phyloP scores from a whole-genome alignment of 2,888 invertebrate species.

The Sminthurinus aureus region DNA sequence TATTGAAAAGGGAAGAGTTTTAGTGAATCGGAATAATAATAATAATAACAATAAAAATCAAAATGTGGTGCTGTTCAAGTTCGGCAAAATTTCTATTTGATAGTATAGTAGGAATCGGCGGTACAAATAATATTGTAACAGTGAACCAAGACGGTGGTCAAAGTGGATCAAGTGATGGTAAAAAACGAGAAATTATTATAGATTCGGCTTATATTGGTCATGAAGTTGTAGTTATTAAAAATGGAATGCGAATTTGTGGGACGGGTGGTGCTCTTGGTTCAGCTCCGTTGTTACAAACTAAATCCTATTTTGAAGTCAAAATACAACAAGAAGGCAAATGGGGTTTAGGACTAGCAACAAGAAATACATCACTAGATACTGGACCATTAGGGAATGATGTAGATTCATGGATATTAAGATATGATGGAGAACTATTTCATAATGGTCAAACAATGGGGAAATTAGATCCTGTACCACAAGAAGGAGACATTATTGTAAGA shows the following conservation, averaged over 20 bases:
- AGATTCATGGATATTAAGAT: conserved; percentile 92
- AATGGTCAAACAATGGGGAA: conserved; percentile 81
- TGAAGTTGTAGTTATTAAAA: conserved; percentile 95
- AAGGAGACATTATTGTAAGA: conserved; percentile 87
- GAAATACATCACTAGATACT: conserved; percentile 84
- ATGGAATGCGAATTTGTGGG: conserved; percentile 91
- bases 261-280: conserved; percentile 94
- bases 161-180: conserved; percentile 23
- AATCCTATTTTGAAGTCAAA: conserved; percentile 98
- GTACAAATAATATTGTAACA: conserved; percentile 42
- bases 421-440: conserved; percentile 86
- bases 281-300: conserved; percentile 94
- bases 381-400: conserved; percentile 87
- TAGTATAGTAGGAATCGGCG: conserved; percentile 54
- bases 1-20: background rate
- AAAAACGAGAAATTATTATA: conserved; percentile 43
- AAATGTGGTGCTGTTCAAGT: conserved; percentile 59
- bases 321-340: conserved; percentile 91
- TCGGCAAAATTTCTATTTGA: conserved; percentile 56
- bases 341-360: conserved; percentile 93
- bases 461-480: conserved; percentile 74
- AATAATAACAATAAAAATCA: background rate
- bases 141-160: conserved; percentile 45
- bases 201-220: conserved; percentile 69
- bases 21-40: background rate